Percentiles rank a stretch among this genome's conserved stretches.
Evolutionary conservation across 2,888 invertebrate species (phyloP).

Genomic region (Thalpophila matura): DNA sequence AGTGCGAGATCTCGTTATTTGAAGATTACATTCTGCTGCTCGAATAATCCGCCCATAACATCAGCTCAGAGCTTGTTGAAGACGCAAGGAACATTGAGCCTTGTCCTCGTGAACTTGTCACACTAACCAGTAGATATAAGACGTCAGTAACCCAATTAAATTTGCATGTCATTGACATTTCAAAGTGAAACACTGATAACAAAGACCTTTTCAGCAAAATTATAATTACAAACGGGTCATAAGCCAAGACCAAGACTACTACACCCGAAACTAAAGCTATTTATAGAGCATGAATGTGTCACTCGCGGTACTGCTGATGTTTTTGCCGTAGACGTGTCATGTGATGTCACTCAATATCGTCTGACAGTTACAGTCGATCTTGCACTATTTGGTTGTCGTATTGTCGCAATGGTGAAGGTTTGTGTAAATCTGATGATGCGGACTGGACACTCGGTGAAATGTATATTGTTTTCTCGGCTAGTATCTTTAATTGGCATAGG

Average conservation of each 20-base stretch:
- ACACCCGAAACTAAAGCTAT: constrained; percentile 6
- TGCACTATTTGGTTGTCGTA: constrained; percentile 29
- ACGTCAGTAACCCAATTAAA: constrained; percentile 19
- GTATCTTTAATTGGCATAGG: too few species aligned
- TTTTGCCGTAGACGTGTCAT: neutral
- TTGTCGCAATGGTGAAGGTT: constrained; percentile 30
- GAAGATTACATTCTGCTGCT: too few species aligned
- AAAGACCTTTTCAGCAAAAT: constrained; percentile 4
- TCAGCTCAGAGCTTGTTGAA: too few species aligned
- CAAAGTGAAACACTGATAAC: constrained; percentile 14
- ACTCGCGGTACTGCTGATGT: constrained; percentile 27
- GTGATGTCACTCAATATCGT: constrained; percentile 25
- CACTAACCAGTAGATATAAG: too few species aligned
- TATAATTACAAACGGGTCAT: constrained; percentile 27
- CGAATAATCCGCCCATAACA: too few species aligned
- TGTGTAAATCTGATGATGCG: neutral
- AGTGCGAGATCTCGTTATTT: too few species aligned
- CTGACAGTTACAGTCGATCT: neutral
- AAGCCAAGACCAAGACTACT: constrained; percentile 11
- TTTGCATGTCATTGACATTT: constrained; percentile 23
- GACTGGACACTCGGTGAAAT: neutral
- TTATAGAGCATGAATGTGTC: constrained; percentile 26
- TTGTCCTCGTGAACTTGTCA: too few species aligned
- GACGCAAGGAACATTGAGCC: too few species aligned
- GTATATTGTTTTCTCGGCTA: too few species aligned